phyloP scores from a whole-genome alignment of 2,113 vertebrate species.

The Fregata magnificens region DNA sequence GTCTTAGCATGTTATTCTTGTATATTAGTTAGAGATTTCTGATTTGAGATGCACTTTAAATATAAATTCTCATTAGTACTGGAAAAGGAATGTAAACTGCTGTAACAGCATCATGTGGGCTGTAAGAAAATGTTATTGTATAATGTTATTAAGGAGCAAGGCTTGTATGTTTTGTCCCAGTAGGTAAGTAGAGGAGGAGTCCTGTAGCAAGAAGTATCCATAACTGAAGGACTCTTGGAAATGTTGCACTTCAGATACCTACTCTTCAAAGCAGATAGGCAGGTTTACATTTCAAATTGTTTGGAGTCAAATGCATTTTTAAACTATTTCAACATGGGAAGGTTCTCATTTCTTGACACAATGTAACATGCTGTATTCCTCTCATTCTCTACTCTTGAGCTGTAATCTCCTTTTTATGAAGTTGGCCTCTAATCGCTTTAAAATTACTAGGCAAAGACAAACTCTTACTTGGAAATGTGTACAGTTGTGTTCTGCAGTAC shows the following conservation, averaged over 20 bases:
- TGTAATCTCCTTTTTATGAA: background rate
- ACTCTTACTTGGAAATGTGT: background rate
- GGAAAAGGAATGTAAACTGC: slow-evolving; percentile 22
- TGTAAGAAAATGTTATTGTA: background rate
- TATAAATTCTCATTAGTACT: background rate
- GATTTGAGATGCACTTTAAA: slow-evolving; percentile 60
- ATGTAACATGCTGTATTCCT: background rate
- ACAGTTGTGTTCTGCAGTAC: background rate
- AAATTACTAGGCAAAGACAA: background rate
- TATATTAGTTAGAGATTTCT: background rate
- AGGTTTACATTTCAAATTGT: slow-evolving; percentile 14
- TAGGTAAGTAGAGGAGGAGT: background rate
- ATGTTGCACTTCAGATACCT: background rate
- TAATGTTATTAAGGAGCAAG: background rate
- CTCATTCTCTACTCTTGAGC: background rate
- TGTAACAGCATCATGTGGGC: background rate
- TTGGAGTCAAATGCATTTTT: background rate
- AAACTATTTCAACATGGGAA: slow-evolving; percentile 38
- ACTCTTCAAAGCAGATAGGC: background rate
- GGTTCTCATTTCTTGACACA: slow-evolving; percentile 32
- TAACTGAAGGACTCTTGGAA: background rate
- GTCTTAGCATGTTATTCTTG: background rate
- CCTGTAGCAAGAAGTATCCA: background rate
- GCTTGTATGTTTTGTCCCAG: background rate
- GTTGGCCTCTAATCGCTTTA: background rate